Evolutionary conservation across 2,888 invertebrate species (phyloP).

Genomic region (Oscheius sp.): DNA sequence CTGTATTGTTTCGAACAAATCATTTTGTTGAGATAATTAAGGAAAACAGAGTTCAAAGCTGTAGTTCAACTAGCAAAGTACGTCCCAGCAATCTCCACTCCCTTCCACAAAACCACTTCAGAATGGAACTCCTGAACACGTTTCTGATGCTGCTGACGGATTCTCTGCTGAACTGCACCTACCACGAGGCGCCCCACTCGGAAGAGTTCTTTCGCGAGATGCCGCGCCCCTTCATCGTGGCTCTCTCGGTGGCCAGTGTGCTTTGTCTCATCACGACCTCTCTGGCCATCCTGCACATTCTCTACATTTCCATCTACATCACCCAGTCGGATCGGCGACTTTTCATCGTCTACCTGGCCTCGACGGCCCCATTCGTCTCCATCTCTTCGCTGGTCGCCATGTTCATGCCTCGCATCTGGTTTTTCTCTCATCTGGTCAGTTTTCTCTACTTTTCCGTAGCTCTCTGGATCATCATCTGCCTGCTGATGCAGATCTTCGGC

Average conservation of each 20-base stretch:
- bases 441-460: constrained; percentile 71
- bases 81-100: too few species aligned
- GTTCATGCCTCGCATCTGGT: constrained; percentile 72
- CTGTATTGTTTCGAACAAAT: too few species aligned
- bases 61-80: too few species aligned
- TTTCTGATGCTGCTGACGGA: constrained; percentile 63
- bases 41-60: too few species aligned
- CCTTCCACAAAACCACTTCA: too few species aligned
- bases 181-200: constrained; percentile 56
- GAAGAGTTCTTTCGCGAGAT: constrained; percentile 58
- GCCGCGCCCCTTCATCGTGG: constrained; percentile 56
- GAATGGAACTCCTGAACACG: constrained; percentile 41
- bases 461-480: constrained; percentile 69
- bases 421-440: constrained; percentile 66
- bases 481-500: constrained; percentile 68
- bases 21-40: too few species aligned
- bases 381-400: constrained; percentile 62
- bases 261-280: constrained; percentile 59
- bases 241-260: constrained; percentile 56
- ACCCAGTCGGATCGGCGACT: constrained; percentile 58
- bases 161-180: constrained; percentile 62
- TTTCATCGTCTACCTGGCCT: constrained; percentile 64
- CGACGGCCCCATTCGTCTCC: constrained; percentile 68
- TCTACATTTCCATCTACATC: constrained; percentile 65
- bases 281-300: constrained; percentile 63